Conservation (phyloP, 1,140 invertebrate species). For the Stegodyphus dumicola region DNA sequence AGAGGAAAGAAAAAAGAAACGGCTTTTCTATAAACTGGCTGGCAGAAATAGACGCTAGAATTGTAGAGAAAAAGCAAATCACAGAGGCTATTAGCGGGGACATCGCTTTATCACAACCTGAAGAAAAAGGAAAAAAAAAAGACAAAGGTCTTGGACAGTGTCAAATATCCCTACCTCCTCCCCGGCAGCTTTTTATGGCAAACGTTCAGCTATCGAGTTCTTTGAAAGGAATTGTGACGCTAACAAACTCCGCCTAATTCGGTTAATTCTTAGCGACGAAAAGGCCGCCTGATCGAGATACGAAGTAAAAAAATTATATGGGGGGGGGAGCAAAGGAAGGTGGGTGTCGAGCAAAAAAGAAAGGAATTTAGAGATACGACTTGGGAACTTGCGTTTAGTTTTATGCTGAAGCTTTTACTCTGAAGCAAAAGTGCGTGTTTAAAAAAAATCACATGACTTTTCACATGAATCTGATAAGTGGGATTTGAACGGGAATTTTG, state of each 20-base stretch:
- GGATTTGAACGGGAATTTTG: too few relatives aligned
- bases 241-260: constrained; percentile 56
- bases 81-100: constrained; percentile 44
- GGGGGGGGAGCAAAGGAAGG: too few relatives aligned
- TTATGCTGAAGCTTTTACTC: too few relatives aligned
- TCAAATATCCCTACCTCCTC: constrained; percentile 37
- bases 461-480: too few relatives aligned
- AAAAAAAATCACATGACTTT: too few relatives aligned
- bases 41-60: not conserved
- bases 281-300: constrained; percentile 33
- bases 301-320: constrained; percentile 39
- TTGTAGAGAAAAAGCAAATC: constrained; percentile 44
- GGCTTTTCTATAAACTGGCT: constrained; percentile 29
- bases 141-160: constrained; percentile 48
- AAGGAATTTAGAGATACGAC: too few relatives aligned
- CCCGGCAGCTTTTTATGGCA: not conserved
- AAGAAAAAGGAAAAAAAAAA: constrained; percentile 44
- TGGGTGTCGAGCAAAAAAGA: too few relatives aligned
- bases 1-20: constrained; percentile 20
- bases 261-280: constrained; percentile 58
- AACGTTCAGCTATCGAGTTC: constrained; percentile 10
- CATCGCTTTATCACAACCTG: constrained; percentile 53
- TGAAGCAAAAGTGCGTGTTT: too few relatives aligned
- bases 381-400: too few relatives aligned
- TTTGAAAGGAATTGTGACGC: constrained; percentile 33